phyloP scores from a whole-genome alignment of 2,888 invertebrate genomes.

The Oligia strigilis region DNA sequence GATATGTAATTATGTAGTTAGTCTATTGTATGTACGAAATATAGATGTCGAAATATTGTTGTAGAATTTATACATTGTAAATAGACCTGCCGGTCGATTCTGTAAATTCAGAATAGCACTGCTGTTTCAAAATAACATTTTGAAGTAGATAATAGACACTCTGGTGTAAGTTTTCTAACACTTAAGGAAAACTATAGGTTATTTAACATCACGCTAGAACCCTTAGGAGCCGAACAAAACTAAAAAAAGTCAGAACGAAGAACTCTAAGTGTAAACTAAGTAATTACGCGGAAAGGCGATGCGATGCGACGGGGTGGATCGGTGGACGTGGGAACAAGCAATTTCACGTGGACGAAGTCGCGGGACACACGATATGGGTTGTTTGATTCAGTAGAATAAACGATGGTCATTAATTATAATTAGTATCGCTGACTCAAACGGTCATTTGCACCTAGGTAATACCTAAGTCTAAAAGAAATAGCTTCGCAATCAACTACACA shows the following conservation, averaged over 20 bases:
- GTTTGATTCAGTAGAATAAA: neutral
- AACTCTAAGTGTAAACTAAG: neutral
- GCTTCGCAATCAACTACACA: neutral
- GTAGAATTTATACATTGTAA: neutral
- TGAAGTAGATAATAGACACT: neutral
- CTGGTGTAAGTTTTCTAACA: neutral
- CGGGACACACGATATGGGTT: neutral
- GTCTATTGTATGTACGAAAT: conserved; percentile 5
- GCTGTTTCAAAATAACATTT: neutral
- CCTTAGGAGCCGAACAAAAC: neutral
- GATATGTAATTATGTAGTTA: neutral
- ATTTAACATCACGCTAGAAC: neutral
- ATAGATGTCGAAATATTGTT: neutral
- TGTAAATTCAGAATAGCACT: too few species aligned
- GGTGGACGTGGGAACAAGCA: too few species aligned
- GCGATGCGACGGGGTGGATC: too few species aligned
- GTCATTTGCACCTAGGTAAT: neutral
- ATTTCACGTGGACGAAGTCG: too few species aligned
- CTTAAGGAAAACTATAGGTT: too few species aligned
- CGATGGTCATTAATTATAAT: neutral
- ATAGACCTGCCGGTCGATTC: neutral
- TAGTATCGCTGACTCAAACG: conserved; percentile 1
- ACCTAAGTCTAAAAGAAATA: neutral
- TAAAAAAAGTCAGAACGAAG: neutral
- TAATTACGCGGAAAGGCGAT: too few species aligned